Base-by-base conservation (phyloP, 2,797 vertebrate genomes). In the Sebastes itinus region DNA sequence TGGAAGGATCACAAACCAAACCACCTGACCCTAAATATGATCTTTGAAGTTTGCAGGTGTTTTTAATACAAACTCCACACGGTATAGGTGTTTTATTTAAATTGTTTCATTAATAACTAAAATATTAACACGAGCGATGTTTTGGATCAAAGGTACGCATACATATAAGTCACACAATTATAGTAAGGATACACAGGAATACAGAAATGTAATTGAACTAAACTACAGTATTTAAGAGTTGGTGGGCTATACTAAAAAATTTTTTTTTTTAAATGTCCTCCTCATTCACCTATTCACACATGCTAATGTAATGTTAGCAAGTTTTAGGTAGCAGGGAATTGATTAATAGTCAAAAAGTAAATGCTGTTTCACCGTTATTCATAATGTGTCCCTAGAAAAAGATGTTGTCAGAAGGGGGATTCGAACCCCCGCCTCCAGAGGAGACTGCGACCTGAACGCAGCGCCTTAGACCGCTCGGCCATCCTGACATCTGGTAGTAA, bases 391-490 rank as follows among this genome's bases (percentile, higher is more conserved):
- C 13, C n/a, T 62, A 22, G 11, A 56, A 38, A 64, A 42, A 22
- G 2, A 1, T 18, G 0, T 1, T 78, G 70, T 82, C 81, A 82
- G 79, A 88, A 84, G 87, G 84, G 87, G 74, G 82, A 89, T 81
- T 87, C 82, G 72, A 87, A 83, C 87, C 80, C 80, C 81, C 80
- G 80, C 84, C 82, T 87, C 87, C 84, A 89, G 84, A 1, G 82
- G 87, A 89, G 82, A 89, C 87, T 84, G 84, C 86, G 72, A 85
- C 83, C 83, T 85, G 75, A 81, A 80, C 65, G 78, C 80, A 77
- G 80, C 69, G 75, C 80, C 75, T 73, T 72, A 81, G 67, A 76
- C 81, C 73, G 75, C 81, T 81, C 75, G 71, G 78, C 77, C 81
- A 87, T 83, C 85, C 67, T 81, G 73, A 54, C 46, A 18, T 49